Percentiles rank a stretch among this genome's conserved stretches.
These are phyloP conservation scores for Noctua janthina DNA, from an alignment of 2,888 invertebrate genomes.

Conservation along the genomic window DNA sequence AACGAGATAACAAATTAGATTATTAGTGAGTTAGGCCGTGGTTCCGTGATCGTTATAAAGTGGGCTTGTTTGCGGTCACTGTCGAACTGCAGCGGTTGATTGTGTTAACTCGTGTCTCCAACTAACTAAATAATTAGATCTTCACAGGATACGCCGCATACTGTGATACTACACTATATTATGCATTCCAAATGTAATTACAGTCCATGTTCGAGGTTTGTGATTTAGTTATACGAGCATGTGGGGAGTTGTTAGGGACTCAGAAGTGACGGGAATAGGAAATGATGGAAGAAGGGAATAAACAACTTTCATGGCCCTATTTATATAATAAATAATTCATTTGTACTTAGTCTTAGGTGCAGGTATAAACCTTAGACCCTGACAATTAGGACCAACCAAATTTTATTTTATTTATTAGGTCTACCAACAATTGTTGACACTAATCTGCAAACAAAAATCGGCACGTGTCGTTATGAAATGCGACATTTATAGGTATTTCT, in stretches of 20 bases:
- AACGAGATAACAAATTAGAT: slow-evolving; percentile 60
- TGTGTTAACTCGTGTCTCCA: slow-evolving; percentile 63
- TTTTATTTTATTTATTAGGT: neutral
- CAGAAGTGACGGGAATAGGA: slow-evolving; percentile 14
- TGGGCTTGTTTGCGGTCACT: slow-evolving; percentile 65
- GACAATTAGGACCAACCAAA: neutral
- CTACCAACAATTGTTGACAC: too few species aligned
- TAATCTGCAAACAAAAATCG: too few species aligned
- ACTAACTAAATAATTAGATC: slow-evolving; percentile 63
- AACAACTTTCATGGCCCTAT: neutral
- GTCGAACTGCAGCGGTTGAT: slow-evolving; percentile 61
- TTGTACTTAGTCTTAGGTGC: neutral
- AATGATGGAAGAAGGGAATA: neutral
- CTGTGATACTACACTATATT: slow-evolving; percentile 42
- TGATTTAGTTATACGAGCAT: slow-evolving; percentile 39
- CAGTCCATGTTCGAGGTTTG: slow-evolving; percentile 37
- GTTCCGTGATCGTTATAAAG: slow-evolving; percentile 66
- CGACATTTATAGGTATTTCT: neutral
- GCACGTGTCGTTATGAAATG: neutral
- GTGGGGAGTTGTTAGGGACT: slow-evolving; percentile 25
- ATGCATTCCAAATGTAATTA: slow-evolving; percentile 50
- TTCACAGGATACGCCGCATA: slow-evolving; percentile 43
- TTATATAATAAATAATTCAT: neutral
- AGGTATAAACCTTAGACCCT: slow-evolving; percentile 4
- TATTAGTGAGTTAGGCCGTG: slow-evolving; percentile 63